Evolutionary conservation across 1,140 invertebrate genomes (phyloP).

Genomic region (Mycetomoellerius zeteki): DNA sequence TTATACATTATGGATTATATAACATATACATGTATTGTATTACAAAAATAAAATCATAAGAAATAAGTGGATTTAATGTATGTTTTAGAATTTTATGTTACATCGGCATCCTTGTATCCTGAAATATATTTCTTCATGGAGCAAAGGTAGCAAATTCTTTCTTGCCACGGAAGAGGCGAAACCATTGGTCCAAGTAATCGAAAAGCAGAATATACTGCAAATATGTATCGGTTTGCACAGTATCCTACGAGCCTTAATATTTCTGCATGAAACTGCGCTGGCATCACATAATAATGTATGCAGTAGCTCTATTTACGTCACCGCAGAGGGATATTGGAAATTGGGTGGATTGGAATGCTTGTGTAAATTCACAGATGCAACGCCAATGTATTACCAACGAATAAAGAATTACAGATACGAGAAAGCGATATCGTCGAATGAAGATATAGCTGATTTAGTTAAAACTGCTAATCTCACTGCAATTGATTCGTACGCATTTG

Average conservation of each 20-base stretch:
- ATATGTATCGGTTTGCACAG: conserved; percentile 93
- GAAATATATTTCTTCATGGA: conserved; percentile 93
- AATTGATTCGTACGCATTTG: conserved; percentile 94
- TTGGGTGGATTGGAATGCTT: conserved; percentile 93
- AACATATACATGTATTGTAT: too few relatives aligned
- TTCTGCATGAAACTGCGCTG: conserved; percentile 92
- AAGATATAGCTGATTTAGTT: conserved; percentile 87
- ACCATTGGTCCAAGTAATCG: conserved; percentile 90
- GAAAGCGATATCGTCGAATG: conserved; percentile 90
- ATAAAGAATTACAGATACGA: conserved; percentile 90
- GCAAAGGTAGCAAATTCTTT: conserved; percentile 90
- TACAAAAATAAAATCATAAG: too few relatives aligned
- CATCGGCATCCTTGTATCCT: conserved; percentile 94
- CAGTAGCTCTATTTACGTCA: conserved; percentile 93
- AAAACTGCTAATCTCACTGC: conserved; percentile 84
- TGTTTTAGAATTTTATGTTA: conserved; percentile 92
- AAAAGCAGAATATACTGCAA: conserved; percentile 90
- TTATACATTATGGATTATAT: too few relatives aligned
- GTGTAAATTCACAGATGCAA: conserved; percentile 91
- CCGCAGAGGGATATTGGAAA: conserved; percentile 93
- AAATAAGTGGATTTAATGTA: neutral
- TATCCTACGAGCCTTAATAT: conserved; percentile 92
- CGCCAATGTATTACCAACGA: conserved; percentile 90
- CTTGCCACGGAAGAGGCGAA: conserved; percentile 92
- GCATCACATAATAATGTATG: conserved; percentile 94